Percentiles rank a stretch among this genome's conserved stretches.
Conservation (phyloP, 2,113 vertebrate species). For the Lucifuga dentata region DNA sequence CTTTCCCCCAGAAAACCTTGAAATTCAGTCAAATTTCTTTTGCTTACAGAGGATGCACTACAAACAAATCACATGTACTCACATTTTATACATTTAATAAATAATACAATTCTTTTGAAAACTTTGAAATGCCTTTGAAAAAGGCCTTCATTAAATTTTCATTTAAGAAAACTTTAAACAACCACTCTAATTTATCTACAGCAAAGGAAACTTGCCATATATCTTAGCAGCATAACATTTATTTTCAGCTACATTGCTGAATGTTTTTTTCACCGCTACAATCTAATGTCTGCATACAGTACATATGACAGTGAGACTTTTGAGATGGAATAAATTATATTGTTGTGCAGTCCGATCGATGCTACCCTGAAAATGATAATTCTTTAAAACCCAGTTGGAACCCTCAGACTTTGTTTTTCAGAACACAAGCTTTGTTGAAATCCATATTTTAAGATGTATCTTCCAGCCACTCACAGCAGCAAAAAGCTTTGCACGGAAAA, state of each 20-base stretch:
- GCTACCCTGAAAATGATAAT: slow-evolving; percentile 58
- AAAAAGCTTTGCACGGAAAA: slow-evolving; percentile 12
- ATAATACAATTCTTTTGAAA: slow-evolving; percentile 17
- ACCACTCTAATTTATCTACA: slow-evolving; percentile 38
- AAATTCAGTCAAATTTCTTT: slow-evolving; percentile 30
- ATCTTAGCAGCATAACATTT: slow-evolving; percentile 46
- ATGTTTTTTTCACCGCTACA: slow-evolving; percentile 34
- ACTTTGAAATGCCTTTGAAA: slow-evolving; percentile 22
- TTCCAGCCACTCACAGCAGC: slow-evolving; percentile 30
- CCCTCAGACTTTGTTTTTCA: slow-evolving; percentile 40
- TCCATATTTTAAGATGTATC: slow-evolving; percentile 41
- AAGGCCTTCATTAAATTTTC: slow-evolving; percentile 30
- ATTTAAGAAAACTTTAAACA: slow-evolving; percentile 14
- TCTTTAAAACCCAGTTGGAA: slow-evolving; percentile 45
- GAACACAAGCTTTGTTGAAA: slow-evolving; percentile 35
- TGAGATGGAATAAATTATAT: slow-evolving; percentile 68
- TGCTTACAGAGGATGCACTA: slow-evolving; percentile 1
- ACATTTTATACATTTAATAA: slow-evolving; percentile 22
- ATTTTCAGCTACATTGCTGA: slow-evolving; percentile 34
- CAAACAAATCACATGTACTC: slow-evolving; percentile 19
- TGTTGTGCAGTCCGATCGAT: slow-evolving; percentile 67
- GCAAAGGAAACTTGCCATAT: slow-evolving; percentile 50
- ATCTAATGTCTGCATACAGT: slow-evolving; percentile 52
- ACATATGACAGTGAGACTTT: slow-evolving; percentile 59
- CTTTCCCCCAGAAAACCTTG: slow-evolving; percentile 27